These are phyloP conservation scores for Noctua fimbriata DNA, from an alignment of 2,888 invertebrate genomes.

Conservation along the genomic window DNA sequence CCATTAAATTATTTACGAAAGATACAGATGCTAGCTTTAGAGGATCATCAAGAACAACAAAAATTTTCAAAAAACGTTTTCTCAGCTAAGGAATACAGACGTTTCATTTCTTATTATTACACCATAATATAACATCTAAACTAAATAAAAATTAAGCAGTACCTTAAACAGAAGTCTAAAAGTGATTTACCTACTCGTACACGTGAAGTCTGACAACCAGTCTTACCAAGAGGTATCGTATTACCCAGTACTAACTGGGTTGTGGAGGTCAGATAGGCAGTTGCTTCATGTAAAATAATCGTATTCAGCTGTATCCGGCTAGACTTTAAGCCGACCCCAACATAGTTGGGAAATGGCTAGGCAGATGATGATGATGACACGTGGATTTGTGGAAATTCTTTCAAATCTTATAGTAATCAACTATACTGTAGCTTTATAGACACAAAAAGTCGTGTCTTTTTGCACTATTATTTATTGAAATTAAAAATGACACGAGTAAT, in stretches of 20 bases:
- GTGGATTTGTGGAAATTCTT: not conserved
- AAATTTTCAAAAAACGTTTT: not conserved
- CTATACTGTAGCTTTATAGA: no score
- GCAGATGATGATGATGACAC: no score
- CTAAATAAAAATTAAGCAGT: not conserved
- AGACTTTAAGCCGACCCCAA: no score
- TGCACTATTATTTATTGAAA: not conserved
- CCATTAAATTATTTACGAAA: not conserved
- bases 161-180: not conserved
- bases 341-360: no score
- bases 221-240: no score
- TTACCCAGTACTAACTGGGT: no score
- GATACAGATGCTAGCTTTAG: not conserved
- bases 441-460: not conserved
- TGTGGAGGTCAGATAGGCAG: no score
- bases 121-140: not conserved
- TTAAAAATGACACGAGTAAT: not conserved
- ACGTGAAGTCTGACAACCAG: no score
- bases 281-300: no score
- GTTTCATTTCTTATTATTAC: not conserved
- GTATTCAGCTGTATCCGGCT: no score
- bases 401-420: no score
- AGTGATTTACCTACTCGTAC: not conserved
- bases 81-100: not conserved
- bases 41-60: not conserved